These are phyloP conservation scores for Lymantria dispar DNA, from an alignment of 2,888 invertebrate genomes.

Conservation along the genomic window DNA sequence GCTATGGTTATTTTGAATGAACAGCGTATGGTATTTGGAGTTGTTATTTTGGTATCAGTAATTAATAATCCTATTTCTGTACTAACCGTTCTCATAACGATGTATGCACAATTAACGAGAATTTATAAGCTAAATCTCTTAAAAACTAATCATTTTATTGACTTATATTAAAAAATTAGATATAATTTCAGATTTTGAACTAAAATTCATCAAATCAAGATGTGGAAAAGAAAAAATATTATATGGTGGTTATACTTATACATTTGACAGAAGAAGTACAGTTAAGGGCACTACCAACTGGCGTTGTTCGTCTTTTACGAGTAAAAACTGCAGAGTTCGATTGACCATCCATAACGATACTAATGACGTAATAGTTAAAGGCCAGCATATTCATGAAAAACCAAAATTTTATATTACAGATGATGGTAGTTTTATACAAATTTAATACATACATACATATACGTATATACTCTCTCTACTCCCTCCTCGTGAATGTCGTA, in stretches of 20 bases:
- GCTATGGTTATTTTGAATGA: no score
- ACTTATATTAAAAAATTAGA: background rate
- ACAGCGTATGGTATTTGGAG: no score
- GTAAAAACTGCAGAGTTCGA: slow-evolving; percentile 1
- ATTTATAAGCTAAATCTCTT: no score
- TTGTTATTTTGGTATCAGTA: no score
- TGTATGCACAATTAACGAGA: no score
- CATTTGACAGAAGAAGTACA: background rate
- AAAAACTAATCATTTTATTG: no score
- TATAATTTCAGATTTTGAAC: background rate
- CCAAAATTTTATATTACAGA: background rate
- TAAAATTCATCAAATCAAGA: slow-evolving; percentile 4
- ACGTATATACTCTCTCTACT: background rate
- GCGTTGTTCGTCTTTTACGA: slow-evolving; percentile 7
- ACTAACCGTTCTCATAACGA: background rate
- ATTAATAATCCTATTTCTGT: background rate
- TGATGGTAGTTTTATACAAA: slow-evolving; percentile 1
- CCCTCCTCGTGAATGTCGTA: no score
- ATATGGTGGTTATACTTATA: slow-evolving; percentile 3
- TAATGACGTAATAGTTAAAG: background rate
- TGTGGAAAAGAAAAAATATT: slow-evolving; percentile 1
- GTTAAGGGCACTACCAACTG: slow-evolving; percentile 8
- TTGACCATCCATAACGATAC: background rate
- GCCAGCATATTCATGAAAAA: slow-evolving; percentile 1
- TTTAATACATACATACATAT: background rate